Evolutionary conservation across 92 coral and sea anemone genomes (phyloP).

Genomic region (Micromussa lordhowensis): DNA sequence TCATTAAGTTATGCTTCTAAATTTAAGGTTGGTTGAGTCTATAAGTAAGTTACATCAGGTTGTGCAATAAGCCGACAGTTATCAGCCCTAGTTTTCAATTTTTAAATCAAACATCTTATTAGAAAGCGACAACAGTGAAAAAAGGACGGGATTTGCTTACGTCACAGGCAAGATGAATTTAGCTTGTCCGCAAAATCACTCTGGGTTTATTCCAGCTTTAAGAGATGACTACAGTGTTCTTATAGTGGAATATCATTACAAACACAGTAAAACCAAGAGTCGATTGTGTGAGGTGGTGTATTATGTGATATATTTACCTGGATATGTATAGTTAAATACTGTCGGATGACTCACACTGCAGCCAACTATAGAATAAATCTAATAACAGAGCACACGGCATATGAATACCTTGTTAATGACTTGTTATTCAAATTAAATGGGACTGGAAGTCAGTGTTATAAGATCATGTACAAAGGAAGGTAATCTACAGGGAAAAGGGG

Average conservation of each 20-base stretch:
- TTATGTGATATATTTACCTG: conserved; percentile 11
- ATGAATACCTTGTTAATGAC: not conserved
- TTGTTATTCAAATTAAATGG: too few species aligned
- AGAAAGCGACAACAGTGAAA: too few species aligned
- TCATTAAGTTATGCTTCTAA: not conserved
- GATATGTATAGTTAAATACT: conserved; percentile 11
- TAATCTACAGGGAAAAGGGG: too few species aligned
- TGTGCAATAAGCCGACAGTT: not conserved
- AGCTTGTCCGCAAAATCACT: too few species aligned
- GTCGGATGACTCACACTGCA: conserved; percentile 26
- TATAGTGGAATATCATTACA: not conserved
- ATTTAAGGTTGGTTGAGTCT: not conserved
- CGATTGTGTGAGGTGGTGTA: not conserved
- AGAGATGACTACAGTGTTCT: not conserved
- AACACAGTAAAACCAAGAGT: not conserved
- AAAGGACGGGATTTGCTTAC: too few species aligned
- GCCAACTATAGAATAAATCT: conserved; percentile 29
- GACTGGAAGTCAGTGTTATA: too few species aligned
- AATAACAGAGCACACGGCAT: not conserved
- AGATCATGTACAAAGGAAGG: too few species aligned
- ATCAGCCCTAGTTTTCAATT: too few species aligned
- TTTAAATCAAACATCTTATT: too few species aligned
- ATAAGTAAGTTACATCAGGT: not conserved
- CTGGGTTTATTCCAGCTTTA: too few species aligned
- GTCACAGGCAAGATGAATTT: too few species aligned